Evolutionary conservation across 1,140 invertebrate species (phyloP), one percentile per base, ranked within the genome.

Genomic region (Macrotrachela quadricornifera): DNA sequence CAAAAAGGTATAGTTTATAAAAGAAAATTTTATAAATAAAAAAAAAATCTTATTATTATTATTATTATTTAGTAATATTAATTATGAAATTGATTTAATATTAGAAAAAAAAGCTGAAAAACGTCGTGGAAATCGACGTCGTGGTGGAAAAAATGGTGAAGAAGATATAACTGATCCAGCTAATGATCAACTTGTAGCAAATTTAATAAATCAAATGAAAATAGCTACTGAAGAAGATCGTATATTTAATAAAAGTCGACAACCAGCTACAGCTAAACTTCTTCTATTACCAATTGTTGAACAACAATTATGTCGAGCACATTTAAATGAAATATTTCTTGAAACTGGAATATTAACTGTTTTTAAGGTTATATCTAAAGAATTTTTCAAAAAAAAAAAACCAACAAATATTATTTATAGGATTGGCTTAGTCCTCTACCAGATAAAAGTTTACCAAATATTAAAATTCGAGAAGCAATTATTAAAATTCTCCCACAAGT

Each of bases 361-460:
- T 2, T 30, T 30, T 8, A 38, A 21, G 21, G 51, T 53, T n/a
- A n/a, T n/a, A n/a, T n/a, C n/a, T n/a, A n/a, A 47, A 46, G 17
- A 30, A 17, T 15, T 13, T 53, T n/a, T 36, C 46, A 14, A 18
- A 53, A 40, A 53, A 53, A 16, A 46, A 44, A 6, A 44, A 53
- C n/a, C 46, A 30, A 47, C 51, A 53, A 15, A 41, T n/a, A 15
- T 38, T 11, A 15, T 46, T 53, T 44, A 53, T 53, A 37, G 51
- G 90, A 95, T 73, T 97, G 92, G 92, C 71, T 99, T 10, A 86
- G 91, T 6, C 92, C 92, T 0, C 81, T 99, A 76, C 91, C 92
- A 18, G 91, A 96, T 71, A 78, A 86, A 59, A 88, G 85, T 61
- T 75, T 97, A 59, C 88, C 91, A 10, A 85, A 90, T 57, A 69